Base-by-base conservation (phyloP, 2,888 invertebrate species). In the Rosalia funebris region DNA sequence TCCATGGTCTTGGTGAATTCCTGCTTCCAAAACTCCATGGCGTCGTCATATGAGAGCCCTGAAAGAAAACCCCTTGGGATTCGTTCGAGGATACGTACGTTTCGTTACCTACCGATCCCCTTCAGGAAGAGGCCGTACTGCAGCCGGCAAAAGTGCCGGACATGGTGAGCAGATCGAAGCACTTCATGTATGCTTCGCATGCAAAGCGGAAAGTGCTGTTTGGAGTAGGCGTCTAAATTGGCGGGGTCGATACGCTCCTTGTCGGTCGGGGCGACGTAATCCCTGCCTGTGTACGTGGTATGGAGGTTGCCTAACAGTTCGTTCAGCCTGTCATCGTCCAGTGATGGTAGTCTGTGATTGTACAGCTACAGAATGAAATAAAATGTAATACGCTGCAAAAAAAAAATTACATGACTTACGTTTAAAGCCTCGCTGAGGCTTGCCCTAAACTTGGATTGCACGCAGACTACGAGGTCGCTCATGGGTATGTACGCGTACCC, bases 51-150 rank as follows among this genome's bases (percentile, higher is more conserved):
- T 0, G 90, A 88, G 1, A 99, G 87, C 0, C 98, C 98, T 71
- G 37, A 64, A 62, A 46, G 32, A 45, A 46, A 36, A 45, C 25
- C n/a, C n/a, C n/a, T n/a, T n/a, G n/a, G n/a, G n/a, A n/a, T n/a
- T n/a, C n/a, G n/a, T n/a, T n/a, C n/a, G n/a, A n/a, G n/a, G 7
- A 1, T 1, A 3, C n/a, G 0, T 4, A 12, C 17, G 32, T 36
- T 1, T 53, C 9, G 42, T 7, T 31, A 53, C 55, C 57, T 58
- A 70, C 72, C 75, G 32, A 75, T 74, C 1, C 93, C 97, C 84
- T 99, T 99, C 1, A 99, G 82, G 78, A 96, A 99, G 32, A 98
- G 84, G 0, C 96, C 93, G 81, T 96, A 98, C 75, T 97, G 96
- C 74, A 95, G 84, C 57, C 97, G 88, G 0, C 93, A 95, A 14